Percentiles rank a stretch among this genome's conserved stretches.
Evolutionary conservation across 2,113 vertebrate genomes (phyloP).

Genomic region (Brachypodius melanocephalos): DNA sequence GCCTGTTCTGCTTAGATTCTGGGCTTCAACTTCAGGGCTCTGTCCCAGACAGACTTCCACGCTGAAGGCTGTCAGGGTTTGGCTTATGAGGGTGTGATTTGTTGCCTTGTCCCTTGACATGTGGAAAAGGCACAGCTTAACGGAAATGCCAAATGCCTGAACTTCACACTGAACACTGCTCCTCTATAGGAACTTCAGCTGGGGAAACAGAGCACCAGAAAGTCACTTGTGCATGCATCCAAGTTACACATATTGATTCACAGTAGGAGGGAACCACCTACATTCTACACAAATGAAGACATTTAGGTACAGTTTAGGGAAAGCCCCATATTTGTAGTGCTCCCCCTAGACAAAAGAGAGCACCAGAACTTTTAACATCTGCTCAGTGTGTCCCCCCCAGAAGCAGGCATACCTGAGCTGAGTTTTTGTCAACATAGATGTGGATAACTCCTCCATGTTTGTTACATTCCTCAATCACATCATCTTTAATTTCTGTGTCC

Average conservation of each 20-base stretch:
- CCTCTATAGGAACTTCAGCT: background rate
- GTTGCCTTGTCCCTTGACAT: background rate
- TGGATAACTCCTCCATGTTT: conserved; percentile 96
- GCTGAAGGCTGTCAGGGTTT: too few species aligned
- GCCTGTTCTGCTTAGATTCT: too few species aligned
- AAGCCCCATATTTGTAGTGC: background rate
- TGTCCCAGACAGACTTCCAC: too few species aligned
- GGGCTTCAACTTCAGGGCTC: too few species aligned
- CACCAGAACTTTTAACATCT: background rate
- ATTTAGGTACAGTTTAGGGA: background rate
- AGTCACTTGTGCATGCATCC: background rate
- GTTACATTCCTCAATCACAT: conserved; percentile 97
- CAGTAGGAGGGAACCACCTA: background rate
- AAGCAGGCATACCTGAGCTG: conserved; percentile 82
- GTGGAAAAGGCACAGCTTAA: background rate
- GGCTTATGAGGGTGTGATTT: too few species aligned
- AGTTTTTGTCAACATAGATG: conserved; percentile 96
- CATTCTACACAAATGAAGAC: background rate
- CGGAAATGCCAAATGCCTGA: background rate
- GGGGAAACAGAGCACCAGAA: background rate
- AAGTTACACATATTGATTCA: background rate
- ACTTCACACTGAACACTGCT: background rate
- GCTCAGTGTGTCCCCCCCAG: accelerated
- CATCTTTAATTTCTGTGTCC: conserved; percentile 94
- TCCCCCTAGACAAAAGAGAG: background rate